Percentiles rank a stretch among this genome's conserved stretches.
These are phyloP conservation scores for Pogonomyrmex barbatus DNA, from an alignment of 1,140 invertebrate species.

Conservation along the genomic window DNA sequence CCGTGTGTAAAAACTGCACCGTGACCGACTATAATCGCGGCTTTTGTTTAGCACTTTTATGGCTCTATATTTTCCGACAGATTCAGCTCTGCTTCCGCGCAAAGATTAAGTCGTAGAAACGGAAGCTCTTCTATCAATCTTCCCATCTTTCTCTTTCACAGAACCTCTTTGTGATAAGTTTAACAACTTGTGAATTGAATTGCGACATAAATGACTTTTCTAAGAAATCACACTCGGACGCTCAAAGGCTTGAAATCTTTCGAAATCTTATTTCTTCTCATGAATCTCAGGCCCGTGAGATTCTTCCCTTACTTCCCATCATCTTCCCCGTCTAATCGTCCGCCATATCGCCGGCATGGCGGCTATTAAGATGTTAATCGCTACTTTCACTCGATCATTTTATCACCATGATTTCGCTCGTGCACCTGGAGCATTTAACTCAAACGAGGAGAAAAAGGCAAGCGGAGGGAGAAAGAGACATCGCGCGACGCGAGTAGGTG, in stretches of 20 bases:
- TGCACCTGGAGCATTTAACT: constrained; percentile 1
- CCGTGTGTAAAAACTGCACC: constrained; percentile 10
- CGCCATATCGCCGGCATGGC: not conserved
- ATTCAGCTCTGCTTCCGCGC: not conserved
- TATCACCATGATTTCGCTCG: not conserved
- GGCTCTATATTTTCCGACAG: not conserved
- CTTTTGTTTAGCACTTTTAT: constrained; percentile 46
- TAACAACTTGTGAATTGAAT: not conserved
- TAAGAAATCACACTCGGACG: not conserved
- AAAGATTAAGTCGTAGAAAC: not conserved
- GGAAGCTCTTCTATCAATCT: not conserved
- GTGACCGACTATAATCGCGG: not conserved
- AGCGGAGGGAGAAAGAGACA: not conserved
- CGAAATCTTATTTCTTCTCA: constrained; percentile 30
- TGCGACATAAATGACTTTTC: not conserved
- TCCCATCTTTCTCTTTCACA: not conserved
- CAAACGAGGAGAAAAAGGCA: not conserved
- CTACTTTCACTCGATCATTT: constrained; percentile 33
- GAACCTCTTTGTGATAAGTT: not conserved
- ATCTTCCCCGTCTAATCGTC: not conserved
- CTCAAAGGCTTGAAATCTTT: not conserved
- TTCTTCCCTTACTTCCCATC: not conserved
- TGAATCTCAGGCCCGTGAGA: not conserved
- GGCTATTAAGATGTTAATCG: constrained; percentile 52
- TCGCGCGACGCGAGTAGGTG: constrained; percentile 1